These are phyloP conservation scores for Aphyosemion australe DNA, from an alignment of 2,113 vertebrate genomes.

Conservation along the genomic window DNA sequence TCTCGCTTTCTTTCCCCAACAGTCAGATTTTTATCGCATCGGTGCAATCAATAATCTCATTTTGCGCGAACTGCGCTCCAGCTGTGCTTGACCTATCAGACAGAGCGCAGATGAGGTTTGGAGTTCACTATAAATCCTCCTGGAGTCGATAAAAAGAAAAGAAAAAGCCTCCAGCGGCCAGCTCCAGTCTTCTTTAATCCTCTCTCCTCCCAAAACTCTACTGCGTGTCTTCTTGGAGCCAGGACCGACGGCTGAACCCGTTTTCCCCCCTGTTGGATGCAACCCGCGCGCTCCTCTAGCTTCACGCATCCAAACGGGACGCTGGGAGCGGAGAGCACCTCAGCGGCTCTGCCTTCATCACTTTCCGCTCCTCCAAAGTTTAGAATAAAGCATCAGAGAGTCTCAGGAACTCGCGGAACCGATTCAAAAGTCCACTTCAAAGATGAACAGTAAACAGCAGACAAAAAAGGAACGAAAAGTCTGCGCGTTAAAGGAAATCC, in stretches of 20 bases:
- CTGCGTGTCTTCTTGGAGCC: slow-evolving; percentile 28
- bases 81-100: slow-evolving; percentile 44
- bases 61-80: slow-evolving; percentile 54
- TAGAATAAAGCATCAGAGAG: slow-evolving; percentile 20
- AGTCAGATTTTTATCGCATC: slow-evolving; percentile 32
- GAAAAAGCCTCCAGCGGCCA: slow-evolving; percentile 13
- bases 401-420: slow-evolving; percentile 10
- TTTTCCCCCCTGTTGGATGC: slow-evolving; percentile 19
- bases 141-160: slow-evolving; percentile 17
- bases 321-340: slow-evolving; percentile 8
- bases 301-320: slow-evolving; percentile 55
- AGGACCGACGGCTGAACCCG: slow-evolving; percentile 25
- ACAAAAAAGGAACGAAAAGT: slow-evolving; percentile 10
- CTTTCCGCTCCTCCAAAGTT: slow-evolving; percentile 57
- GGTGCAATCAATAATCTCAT: slow-evolving; percentile 53
- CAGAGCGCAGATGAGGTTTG: slow-evolving; percentile 28
- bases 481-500: slow-evolving; percentile 31
- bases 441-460: neutral
- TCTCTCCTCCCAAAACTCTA: slow-evolving; percentile 23
- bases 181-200: slow-evolving; percentile 48
- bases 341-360: slow-evolving; percentile 12
- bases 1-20: slow-evolving; percentile 2
- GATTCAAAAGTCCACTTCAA: slow-evolving; percentile 45
- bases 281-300: slow-evolving; percentile 39
- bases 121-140: slow-evolving; percentile 62